Base-by-base conservation (phyloP, 2,888 invertebrate genomes). In the Noctuana brunneofusca region DNA sequence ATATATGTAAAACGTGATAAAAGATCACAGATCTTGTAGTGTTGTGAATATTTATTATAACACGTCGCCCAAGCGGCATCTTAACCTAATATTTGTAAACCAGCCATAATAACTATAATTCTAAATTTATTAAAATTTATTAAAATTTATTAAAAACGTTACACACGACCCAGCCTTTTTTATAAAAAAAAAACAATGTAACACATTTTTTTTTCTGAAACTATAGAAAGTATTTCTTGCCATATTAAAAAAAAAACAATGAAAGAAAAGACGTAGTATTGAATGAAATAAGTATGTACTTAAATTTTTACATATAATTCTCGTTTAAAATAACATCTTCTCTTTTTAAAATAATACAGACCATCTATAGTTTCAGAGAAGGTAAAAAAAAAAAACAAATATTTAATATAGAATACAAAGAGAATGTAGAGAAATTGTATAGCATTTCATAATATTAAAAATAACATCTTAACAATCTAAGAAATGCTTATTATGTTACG, bases 111-210 rank as follows among this genome's bases (percentile, higher is more conserved):
- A 62, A 60, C 35, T 49, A 62, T 64, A 62, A 63, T 35, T 52
- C 65, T 70, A 67, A 65, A 49, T 60, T 67, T 65, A 65, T 66
- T 67, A 65, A 66, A 52, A 66, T n/a, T n/a, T n/a, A n/a, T n/a
- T n/a, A n/a, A 67, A 65, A 49, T 60, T 67, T 65, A 65, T 66
- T 67, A 65, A 66, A 52, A 66, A 66, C 63, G 75, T 78, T 85
- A 86, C 85, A 88, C 86, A 69, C 74, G 76, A 78, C 86, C 86
- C 88, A 87, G 87, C 87, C 85, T 86, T 83, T 72, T 55, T 63
- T 63, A 60, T 54, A 65, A 60, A 6, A 24, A 12, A 63, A 65
- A 56, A 62, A 48, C 22, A 65, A 66, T 65, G 54, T 52, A 63
- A 65, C 53, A 65, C 30, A 14, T 50, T 20, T 49, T 16, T 49